A percentile compares a stretch with the other conserved stretches of the same genome.
These are phyloP conservation scores for Cerceris ruficornis DNA, from an alignment of 2,888 invertebrate genomes.

Conservation along the genomic window DNA sequence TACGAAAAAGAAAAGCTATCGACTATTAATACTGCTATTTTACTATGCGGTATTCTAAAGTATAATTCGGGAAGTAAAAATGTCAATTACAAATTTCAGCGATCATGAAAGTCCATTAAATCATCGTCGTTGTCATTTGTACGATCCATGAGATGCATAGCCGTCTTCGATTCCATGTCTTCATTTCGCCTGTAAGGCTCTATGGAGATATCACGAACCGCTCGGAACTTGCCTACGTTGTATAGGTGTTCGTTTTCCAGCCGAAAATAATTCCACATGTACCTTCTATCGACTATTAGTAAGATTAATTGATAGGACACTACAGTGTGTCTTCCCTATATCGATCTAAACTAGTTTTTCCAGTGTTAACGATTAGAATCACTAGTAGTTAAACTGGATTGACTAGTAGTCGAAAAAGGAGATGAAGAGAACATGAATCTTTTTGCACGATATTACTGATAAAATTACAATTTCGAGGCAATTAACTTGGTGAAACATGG, in stretches of 20 bases:
- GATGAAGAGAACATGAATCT: constrained; percentile 27
- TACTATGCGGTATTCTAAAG: background rate
- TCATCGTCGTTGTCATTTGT: constrained; percentile 30
- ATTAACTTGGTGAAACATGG: background rate
- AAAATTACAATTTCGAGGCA: background rate
- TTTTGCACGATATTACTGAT: constrained; percentile 16
- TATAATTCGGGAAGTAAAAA: constrained; percentile 20
- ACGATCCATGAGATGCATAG: constrained; percentile 50
- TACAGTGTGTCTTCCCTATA: constrained; percentile 25
- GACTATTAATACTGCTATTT: background rate
- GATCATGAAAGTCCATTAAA: constrained; percentile 28
- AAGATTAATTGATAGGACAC: constrained; percentile 39
- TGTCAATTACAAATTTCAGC: constrained; percentile 53
- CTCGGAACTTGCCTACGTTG: constrained; percentile 88
- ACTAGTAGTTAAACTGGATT: no score
- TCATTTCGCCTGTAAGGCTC: constrained; percentile 80
- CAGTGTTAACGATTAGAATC: background rate
- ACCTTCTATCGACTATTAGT: constrained; percentile 81
- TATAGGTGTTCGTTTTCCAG: constrained; percentile 89
- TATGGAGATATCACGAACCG: constrained; percentile 87
- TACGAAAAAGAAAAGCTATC: background rate
- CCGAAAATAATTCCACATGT: constrained; percentile 89
- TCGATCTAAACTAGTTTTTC: constrained; percentile 4
- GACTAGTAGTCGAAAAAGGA: constrained; percentile 1
- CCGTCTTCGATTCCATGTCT: constrained; percentile 27